Evolutionary conservation across 2,888 invertebrate genomes (phyloP), one percentile per base, ranked within the genome.

Genomic region (Tyria jacobaeae): DNA sequence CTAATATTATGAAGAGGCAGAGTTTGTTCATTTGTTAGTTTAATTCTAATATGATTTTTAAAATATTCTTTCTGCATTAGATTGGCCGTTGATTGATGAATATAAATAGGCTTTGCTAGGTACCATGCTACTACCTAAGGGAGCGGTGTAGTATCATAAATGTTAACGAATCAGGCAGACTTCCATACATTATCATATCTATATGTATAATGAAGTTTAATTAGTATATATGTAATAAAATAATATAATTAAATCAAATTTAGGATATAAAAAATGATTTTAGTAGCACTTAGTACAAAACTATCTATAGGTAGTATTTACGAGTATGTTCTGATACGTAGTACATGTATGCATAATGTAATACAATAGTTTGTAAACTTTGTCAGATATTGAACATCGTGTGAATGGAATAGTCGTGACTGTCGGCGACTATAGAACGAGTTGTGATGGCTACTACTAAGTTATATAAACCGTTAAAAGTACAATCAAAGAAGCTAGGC

Each of bases 341-440:
- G 12, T 44, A 21, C 35, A 44, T 21, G 12, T 44, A 44, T 21
- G 12, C 44, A 44, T 44, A 14, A 21, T 12, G 44, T 44, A 17
- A 44, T 44, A 44, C 17, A 44, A 44, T 44, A 44, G 44, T 44
- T 44, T 44, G 21, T 21, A 44, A 44, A 17, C 44, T 5, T 44
- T 35, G 21, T 35, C 14, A 24, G 35, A 35, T 35, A 34, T 51
- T 51, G 24, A 35, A 65, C 39, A n/a, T 39, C 17, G 54, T 39
- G 15, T 49, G 48, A 54, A 54, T 31, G 24, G 27, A n/a, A 17
- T 15, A 17, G 53, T 56, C 56, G 56, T 51, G 50, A 61, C 39
- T 25, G 31, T 37, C 31, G 17, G 25, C 47, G 59, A 54, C 52
- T 47, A 44, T 52, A 41, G 44, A 49, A 12, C 48, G 53, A 35